Base-by-base conservation (phyloP, 2,797 vertebrate genomes). In the Tragopan temminckii region DNA sequence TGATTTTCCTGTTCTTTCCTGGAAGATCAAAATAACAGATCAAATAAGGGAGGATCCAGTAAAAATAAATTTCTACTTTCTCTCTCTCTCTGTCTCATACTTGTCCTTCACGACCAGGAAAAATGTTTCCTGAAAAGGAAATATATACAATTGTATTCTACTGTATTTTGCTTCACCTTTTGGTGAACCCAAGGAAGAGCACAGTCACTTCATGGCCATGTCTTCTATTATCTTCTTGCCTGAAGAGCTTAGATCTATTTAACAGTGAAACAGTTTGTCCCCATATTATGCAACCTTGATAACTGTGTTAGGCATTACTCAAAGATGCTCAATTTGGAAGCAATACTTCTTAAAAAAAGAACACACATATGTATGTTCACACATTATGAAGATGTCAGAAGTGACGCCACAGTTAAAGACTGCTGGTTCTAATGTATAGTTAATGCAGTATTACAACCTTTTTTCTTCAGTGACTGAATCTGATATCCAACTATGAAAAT, bases 211-310 rank as follows among this genome's bases (percentile, higher is more conserved):
- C 67, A 85, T 42, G 46, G 45, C 52, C 76, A 78, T 67, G 43
- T 63, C 70, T 88, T 79, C 85, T 89, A 77, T 70, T 67, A 89
- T 69, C 58, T 80, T 79, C 35, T 93, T 85, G 84, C 84, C 55
- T 66, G 67, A 52, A 88, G 64, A 94, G 36, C 57, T 85, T 66
- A 70, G 52, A 62, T 63, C 81, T 94, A 63, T 66, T 81, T 77
- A 93, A 3, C 88, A 90, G 76, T 89, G 84, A 91, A 95, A 82
- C 85, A 93, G 46, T 36, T 92, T 75, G 59, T 74, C 53, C 78
- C 52, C 76, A 3, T 50, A 58, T 88, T 89, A 93, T 63, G 80
- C 58, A 87, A 62, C 46, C 42, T 79, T 72, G 80, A 69, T 79
- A 72, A 91, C 85, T 67, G 43, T 40, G 4, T 42, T 88, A 87